Percentiles rank a stretch among this genome's conserved stretches.
Conservation (phyloP, 2,113 vertebrate species). For the Nyctibius bracteatus region DNA sequence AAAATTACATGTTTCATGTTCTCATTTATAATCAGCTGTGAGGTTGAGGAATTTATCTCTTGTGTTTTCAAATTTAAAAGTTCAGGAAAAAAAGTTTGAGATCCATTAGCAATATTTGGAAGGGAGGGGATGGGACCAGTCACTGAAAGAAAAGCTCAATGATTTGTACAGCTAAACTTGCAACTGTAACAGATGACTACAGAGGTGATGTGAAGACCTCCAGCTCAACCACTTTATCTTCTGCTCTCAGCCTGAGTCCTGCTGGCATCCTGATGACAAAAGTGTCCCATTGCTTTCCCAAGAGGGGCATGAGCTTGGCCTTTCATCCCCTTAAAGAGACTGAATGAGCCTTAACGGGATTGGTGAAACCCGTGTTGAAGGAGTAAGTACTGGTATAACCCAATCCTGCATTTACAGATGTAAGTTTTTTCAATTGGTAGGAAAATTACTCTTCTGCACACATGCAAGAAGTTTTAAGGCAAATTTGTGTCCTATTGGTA, state of each 20-base stretch:
- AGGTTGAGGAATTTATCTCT: neutral
- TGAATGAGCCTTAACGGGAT: neutral
- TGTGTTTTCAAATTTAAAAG: neutral
- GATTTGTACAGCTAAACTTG: neutral
- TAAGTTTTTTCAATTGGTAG: neutral
- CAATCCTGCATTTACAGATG: neutral
- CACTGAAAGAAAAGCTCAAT: neutral
- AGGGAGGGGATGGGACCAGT: neutral
- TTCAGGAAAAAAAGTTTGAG: neutral
- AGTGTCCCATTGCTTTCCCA: neutral
- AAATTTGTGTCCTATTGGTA: neutral
- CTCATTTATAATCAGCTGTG: neutral
- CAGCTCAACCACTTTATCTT: neutral
- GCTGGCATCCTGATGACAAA: neutral
- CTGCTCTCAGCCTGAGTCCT: neutral
- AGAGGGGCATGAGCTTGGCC: neutral
- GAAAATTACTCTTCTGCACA: neutral
- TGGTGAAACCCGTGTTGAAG: neutral
- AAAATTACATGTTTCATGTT: neutral
- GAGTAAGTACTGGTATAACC: neutral
- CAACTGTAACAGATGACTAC: neutral
- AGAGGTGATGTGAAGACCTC: neutral
- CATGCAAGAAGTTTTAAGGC: neutral
- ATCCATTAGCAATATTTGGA: neutral
- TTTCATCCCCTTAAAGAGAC: neutral